phyloP scores from a whole-genome alignment of 2,797 vertebrate species.

The Tauraco hartlaubi region DNA sequence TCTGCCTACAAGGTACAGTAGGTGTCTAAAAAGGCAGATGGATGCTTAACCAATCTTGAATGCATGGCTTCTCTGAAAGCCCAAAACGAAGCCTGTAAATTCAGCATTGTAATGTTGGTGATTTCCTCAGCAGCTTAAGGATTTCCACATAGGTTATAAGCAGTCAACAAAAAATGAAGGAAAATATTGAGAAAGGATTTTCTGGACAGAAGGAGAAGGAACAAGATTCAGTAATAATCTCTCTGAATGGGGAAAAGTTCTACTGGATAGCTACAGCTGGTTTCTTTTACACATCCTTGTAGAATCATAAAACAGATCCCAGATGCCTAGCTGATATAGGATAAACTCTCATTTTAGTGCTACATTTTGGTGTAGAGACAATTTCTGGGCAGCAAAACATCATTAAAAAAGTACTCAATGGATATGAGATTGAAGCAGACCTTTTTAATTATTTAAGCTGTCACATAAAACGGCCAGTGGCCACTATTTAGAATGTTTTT shows the following conservation, averaged over 20 bases:
- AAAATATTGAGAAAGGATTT: neutral
- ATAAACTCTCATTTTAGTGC: constrained; percentile 30
- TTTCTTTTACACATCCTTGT: constrained; percentile 26
- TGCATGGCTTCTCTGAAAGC: neutral
- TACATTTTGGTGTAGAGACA: neutral
- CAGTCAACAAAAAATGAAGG: neutral
- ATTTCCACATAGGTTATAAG: neutral
- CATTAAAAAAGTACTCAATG: neutral
- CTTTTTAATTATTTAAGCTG: constrained; percentile 33
- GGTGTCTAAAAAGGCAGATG: neutral
- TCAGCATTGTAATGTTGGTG: neutral
- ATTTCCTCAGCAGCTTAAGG: neutral
- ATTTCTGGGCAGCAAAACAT: constrained; percentile 15
- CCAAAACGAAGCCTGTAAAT: neutral
- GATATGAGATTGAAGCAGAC: neutral
- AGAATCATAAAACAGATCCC: constrained; percentile 41
- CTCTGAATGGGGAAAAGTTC: neutral
- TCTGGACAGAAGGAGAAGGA: neutral
- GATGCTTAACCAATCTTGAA: neutral
- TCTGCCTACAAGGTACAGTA: neutral
- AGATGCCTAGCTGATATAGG: constrained; percentile 27
- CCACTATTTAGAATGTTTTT: constrained; percentile 31
- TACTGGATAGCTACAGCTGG: neutral
- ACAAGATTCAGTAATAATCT: constrained; percentile 16
- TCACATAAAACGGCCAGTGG: neutral